phyloP scores from a whole-genome alignment of 2,888 invertebrate genomes.

The Branchinecta sandiegonensis region DNA sequence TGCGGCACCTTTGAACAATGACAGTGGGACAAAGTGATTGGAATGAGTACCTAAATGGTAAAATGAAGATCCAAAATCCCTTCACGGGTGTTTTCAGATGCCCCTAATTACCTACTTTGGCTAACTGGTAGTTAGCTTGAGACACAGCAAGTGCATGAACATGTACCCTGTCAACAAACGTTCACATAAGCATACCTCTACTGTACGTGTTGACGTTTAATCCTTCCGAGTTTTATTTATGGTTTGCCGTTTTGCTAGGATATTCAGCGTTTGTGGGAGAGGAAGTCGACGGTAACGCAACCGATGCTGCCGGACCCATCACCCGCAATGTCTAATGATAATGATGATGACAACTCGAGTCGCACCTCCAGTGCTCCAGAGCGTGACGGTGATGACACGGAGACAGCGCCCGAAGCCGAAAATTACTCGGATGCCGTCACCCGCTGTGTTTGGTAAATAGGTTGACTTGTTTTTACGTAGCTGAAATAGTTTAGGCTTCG shows the following conservation, averaged over 20 bases:
- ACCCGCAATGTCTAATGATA: constrained; percentile 25
- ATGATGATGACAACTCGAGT: constrained; percentile 35
- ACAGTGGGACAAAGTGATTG: too few species aligned
- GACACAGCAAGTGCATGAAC: too few species aligned
- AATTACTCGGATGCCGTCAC: constrained; percentile 42
- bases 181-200: too few species aligned
- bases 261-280: not conserved
- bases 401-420: constrained; percentile 72
- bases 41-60: too few species aligned
- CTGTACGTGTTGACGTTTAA: too few species aligned
- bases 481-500: too few species aligned
- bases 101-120: too few species aligned
- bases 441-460: constrained; percentile 5
- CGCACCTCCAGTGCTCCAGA: constrained; percentile 53
- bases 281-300: constrained; percentile 2
- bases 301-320: constrained; percentile 20
- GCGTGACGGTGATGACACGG: constrained; percentile 60
- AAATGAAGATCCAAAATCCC: too few species aligned
- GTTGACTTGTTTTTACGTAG: not conserved
- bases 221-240: too few species aligned
- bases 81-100: too few species aligned
- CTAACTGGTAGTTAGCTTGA: too few species aligned
- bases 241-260: not conserved
- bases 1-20: not conserved
- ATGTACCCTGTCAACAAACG: too few species aligned